These are phyloP conservation scores for Rhopalosiphum nymphaeae DNA, from an alignment of 2,888 invertebrate genomes.

Conservation along the genomic window DNA sequence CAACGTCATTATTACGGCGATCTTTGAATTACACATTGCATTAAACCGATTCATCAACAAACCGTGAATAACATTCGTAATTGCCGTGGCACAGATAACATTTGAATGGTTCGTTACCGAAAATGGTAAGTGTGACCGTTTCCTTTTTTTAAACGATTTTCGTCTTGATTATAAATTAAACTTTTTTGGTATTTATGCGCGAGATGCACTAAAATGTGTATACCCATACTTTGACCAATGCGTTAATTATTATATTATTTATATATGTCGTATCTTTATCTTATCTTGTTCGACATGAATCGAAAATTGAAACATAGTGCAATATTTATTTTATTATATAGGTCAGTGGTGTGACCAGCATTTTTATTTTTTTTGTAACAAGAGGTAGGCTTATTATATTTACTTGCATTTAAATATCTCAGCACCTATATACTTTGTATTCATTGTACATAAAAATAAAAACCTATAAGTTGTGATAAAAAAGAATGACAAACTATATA, in stretches of 20 bases:
- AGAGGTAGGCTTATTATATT: background rate
- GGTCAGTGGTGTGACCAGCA: background rate
- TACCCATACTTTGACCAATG: background rate
- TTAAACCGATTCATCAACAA: conserved; percentile 48
- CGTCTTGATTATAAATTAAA: conserved; percentile 2
- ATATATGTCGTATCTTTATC: too few relatives aligned
- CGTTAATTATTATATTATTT: background rate
- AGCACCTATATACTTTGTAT: background rate
- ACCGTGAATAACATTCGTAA: conserved; percentile 42
- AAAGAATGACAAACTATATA: background rate
- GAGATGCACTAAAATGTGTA: background rate
- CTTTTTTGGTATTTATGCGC: background rate
- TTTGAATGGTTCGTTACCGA: conserved; percentile 32
- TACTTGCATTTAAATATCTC: background rate
- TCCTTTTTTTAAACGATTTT: background rate
- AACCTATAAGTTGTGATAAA: background rate
- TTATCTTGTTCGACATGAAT: background rate
- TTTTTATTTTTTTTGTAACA: background rate
- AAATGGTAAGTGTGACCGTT: conserved; percentile 31
- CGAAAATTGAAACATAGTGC: background rate
- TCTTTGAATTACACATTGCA: conserved; percentile 30
- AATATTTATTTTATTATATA: background rate
- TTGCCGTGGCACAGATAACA: conserved; percentile 43
- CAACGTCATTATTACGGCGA: conserved; percentile 32
- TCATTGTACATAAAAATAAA: too few relatives aligned